Evolutionary conservation across 2,797 vertebrate species (phyloP).

Genomic region (Erethizon dorsatum): DNA sequence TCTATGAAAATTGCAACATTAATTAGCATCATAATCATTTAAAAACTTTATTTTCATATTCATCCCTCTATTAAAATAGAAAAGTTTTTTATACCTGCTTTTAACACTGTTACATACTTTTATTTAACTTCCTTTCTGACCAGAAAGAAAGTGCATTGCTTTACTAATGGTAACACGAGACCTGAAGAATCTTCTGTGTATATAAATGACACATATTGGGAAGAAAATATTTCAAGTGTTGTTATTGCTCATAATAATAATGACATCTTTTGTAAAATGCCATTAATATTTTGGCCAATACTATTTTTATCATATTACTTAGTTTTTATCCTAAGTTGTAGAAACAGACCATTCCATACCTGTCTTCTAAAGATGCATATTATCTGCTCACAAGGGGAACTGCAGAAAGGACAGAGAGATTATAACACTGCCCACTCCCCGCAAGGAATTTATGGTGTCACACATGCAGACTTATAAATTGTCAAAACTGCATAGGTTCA

Average conservation of each 20-base stretch:
- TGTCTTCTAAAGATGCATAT: background rate
- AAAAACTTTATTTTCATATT: constrained; percentile 19
- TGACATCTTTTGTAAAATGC: background rate
- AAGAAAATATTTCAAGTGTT: constrained; percentile 16
- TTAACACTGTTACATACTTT: background rate
- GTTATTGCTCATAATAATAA: background rate
- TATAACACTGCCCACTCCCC: background rate
- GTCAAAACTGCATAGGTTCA: background rate
- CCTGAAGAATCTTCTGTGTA: background rate
- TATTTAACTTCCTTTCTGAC: constrained; percentile 9
- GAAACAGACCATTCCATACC: background rate
- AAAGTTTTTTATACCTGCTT: background rate
- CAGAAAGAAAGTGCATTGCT: background rate
- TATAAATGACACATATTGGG: background rate
- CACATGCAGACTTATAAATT: background rate
- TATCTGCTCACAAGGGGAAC: background rate
- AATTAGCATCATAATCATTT: constrained; percentile 36
- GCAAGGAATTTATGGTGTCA: background rate
- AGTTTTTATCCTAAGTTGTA: background rate
- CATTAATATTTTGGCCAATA: background rate
- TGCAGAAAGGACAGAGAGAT: background rate
- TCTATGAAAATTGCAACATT: background rate
- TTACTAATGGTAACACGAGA: background rate
- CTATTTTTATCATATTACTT: constrained; percentile 36
- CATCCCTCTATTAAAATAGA: background rate